phyloP scores from a whole-genome alignment of 2,113 vertebrate genomes.

The Cromileptes altivelis region DNA sequence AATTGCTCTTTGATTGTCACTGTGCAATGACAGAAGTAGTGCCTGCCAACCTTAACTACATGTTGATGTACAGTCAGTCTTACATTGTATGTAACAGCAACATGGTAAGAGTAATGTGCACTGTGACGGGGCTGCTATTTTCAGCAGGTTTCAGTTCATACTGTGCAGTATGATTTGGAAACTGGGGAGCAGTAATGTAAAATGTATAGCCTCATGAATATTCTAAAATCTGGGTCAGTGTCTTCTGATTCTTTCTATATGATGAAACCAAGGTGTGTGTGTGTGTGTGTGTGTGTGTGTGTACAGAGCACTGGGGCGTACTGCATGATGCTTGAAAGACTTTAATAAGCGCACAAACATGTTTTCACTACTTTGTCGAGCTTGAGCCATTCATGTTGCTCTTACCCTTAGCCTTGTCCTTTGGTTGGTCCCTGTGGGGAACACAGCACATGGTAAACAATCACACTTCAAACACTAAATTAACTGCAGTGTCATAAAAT shows the following conservation, averaged over 20 bases:
- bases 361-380: slow-evolving; percentile 78
- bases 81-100: not conserved
- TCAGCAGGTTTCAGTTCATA: not conserved
- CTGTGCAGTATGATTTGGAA: not conserved
- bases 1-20: not conserved
- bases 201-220: not conserved
- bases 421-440: slow-evolving; percentile 83
- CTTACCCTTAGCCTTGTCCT: slow-evolving; percentile 50
- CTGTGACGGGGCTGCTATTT: not conserved
- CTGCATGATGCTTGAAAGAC: slow-evolving; percentile 25
- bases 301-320: slow-evolving; percentile 35
- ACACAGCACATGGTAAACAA: slow-evolving; percentile 28
- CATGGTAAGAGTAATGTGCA: not conserved
- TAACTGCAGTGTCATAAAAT: not conserved
- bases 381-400: slow-evolving; percentile 77
- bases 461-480: not conserved
- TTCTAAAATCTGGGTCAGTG: slow-evolving; percentile 8
- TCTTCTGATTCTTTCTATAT: slow-evolving; percentile 8
- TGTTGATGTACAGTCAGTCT: not conserved
- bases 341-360: slow-evolving; percentile 72
- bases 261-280: not conserved
- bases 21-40: not conserved
- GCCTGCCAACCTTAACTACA: not conserved
- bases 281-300: slow-evolving; percentile 2
- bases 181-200: slow-evolving; percentile 11